Evolutionary conservation across 2,888 invertebrate species (phyloP).

Genomic region (Eudemis profundana): DNA sequence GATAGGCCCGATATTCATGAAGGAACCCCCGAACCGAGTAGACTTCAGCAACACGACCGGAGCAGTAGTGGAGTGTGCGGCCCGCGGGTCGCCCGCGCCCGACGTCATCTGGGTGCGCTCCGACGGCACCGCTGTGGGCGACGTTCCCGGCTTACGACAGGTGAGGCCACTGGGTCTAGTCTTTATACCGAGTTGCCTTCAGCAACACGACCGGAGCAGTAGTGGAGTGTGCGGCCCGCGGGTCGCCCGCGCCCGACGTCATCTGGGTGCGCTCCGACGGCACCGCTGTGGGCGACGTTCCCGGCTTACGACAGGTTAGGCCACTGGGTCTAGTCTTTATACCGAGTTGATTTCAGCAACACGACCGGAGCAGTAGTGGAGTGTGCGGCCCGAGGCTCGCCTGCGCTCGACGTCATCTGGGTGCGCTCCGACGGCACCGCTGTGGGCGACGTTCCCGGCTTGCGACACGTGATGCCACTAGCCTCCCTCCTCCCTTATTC

Average conservation of each 20-base stretch:
- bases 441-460: conserved; percentile 95
- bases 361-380: conserved; percentile 96
- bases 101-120: conserved; percentile 97
- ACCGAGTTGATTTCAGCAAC: conserved; percentile 96
- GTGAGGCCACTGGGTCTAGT: conserved; percentile 69
- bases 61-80: conserved; percentile 96
- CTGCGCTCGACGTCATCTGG: conserved; percentile 97
- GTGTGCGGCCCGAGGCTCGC: conserved; percentile 96
- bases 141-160: conserved; percentile 94
- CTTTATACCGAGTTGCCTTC: conserved; percentile 93
- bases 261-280: conserved; percentile 97
- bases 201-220: conserved; percentile 97
- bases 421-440: conserved; percentile 95
- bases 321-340: conserved; percentile 67
- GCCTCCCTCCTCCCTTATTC: too few species aligned
- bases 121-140: conserved; percentile 96
- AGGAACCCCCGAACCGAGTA: conserved; percentile 95
- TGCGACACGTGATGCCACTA: conserved; percentile 88
- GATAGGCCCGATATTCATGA: conserved; percentile 95
- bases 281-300: conserved; percentile 95
- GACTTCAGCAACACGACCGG: conserved; percentile 98
- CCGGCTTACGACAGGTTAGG: conserved; percentile 92
- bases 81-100: conserved; percentile 95
- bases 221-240: conserved; percentile 96
- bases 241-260: conserved; percentile 95